Percentiles rank a stretch among this genome's conserved stretches.
phyloP scores from a whole-genome alignment of 2,113 vertebrate species.

The Ailuropoda melanoleuca region DNA sequence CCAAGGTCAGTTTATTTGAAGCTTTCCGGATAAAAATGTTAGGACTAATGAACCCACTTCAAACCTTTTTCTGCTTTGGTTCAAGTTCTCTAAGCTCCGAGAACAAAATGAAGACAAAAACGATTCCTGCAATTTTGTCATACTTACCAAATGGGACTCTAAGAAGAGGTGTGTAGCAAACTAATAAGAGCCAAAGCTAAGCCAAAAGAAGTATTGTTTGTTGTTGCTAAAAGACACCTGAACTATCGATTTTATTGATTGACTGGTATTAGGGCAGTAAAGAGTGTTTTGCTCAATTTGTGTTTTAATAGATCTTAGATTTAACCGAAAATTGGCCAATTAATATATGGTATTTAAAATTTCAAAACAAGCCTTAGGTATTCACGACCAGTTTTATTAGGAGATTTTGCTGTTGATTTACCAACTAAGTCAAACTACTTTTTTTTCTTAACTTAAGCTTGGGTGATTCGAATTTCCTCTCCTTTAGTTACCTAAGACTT shows the following conservation, averaged over 20 bases:
- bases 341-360: not conserved
- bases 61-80: not conserved
- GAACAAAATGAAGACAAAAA: not conserved
- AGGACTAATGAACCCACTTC: not conserved
- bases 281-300: not conserved
- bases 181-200: not conserved
- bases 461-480: not conserved
- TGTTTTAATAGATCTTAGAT: conserved; percentile 2
- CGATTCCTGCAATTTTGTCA: not conserved
- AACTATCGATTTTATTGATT: not conserved
- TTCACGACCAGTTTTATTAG: not conserved
- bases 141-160: not conserved
- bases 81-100: not conserved
- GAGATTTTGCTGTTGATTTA: not conserved
- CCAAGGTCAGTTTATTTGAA: not conserved
- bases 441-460: not conserved
- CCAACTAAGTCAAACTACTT: not conserved
- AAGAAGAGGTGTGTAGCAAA: not conserved
- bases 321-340: not conserved
- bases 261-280: not conserved
- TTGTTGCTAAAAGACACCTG: not conserved
- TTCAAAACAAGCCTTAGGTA: not conserved
- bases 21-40: conserved; percentile 6
- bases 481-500: not conserved
- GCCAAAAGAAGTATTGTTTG: not conserved